Evolutionary conservation across 2,113 vertebrate genomes (phyloP).

Genomic region (Petroica traversi): DNA sequence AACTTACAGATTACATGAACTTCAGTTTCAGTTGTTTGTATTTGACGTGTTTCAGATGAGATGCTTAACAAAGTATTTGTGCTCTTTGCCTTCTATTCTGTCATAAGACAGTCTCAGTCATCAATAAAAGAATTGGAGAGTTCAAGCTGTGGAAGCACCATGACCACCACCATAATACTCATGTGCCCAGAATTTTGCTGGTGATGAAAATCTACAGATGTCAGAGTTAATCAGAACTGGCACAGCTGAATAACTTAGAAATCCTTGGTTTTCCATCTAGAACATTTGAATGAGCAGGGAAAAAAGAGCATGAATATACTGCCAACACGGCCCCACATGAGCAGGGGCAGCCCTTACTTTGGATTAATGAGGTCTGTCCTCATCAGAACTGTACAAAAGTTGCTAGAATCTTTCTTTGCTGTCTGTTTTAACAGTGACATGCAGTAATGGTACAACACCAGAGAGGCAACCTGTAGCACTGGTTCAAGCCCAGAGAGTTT

Average conservation of each 20-base stretch:
- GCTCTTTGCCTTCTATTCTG: background rate
- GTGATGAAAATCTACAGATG: background rate
- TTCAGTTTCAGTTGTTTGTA: background rate
- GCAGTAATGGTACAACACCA: background rate
- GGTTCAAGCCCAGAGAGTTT: too few relatives aligned
- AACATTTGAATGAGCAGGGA: background rate
- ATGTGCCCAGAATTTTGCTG: background rate
- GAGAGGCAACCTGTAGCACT: background rate
- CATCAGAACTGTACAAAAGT: background rate
- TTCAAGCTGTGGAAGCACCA: background rate
- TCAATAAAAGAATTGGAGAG: background rate
- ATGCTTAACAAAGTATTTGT: background rate
- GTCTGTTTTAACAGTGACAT: background rate
- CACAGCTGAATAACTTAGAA: background rate
- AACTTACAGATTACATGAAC: background rate
- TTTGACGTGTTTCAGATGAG: background rate
- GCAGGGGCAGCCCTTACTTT: background rate
- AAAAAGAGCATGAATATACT: background rate
- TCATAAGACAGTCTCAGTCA: background rate
- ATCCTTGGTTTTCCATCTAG: background rate
- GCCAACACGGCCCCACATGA: background rate
- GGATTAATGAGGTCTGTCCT: background rate
- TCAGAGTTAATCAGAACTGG: background rate
- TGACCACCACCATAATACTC: background rate
- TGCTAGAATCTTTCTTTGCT: background rate